A percentile compares a stretch with the other conserved stretches of the same genome.
Conservation (phyloP, 2,113 vertebrate species). For the Chauna torquata region DNA sequence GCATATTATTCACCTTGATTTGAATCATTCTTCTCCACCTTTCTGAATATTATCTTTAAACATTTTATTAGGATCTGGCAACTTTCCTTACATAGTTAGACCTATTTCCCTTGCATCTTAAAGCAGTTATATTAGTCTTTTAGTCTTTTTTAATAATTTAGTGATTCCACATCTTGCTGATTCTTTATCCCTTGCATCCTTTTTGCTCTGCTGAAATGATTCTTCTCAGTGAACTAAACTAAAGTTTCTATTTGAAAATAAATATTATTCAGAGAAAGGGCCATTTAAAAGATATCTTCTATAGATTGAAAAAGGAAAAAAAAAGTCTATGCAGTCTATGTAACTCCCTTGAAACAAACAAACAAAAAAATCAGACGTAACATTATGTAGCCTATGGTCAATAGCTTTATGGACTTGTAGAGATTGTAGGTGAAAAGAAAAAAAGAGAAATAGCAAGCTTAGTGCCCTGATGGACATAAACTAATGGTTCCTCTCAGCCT, state of each 20-base stretch:
- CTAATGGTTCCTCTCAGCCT: background rate
- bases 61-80: background rate
- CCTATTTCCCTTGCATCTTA: background rate
- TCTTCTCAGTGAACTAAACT: background rate
- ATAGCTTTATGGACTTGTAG: background rate
- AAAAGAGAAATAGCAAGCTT: background rate
- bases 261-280: background rate
- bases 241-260: background rate
- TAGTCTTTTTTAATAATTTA: background rate
- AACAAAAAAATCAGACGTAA: background rate
- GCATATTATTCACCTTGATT: background rate
- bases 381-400: background rate
- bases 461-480: background rate
- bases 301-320: background rate
- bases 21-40: background rate
- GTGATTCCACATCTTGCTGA: background rate
- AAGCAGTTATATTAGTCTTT: background rate
- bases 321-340: background rate
- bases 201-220: background rate
- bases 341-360: background rate
- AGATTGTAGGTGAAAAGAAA: background rate
- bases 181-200: background rate
- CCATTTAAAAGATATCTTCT: background rate
- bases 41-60: background rate
- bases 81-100: background rate